Conservation (phyloP, 2,113 vertebrate genomes). For the Phaethornis superciliosus region DNA sequence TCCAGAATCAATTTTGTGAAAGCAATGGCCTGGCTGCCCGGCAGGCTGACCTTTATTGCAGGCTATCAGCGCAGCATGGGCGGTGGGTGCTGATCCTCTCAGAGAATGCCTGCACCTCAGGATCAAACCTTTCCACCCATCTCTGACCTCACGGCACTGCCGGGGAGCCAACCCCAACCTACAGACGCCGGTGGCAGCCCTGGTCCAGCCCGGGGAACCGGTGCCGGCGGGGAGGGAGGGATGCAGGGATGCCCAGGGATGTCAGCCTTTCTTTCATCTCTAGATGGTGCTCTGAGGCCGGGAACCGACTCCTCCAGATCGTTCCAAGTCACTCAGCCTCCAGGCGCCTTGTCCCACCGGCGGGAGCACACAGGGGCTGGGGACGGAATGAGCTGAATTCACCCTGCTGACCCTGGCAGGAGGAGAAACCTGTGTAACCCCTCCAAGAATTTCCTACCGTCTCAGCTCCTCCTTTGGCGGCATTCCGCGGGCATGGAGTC, state of each 20-base stretch:
- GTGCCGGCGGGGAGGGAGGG: no score
- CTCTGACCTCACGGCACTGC: neutral
- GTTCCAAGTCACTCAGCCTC: neutral
- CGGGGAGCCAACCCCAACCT: neutral
- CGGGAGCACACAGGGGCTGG: accelerated
- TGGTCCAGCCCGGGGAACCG: neutral
- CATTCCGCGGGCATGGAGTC: neutral
- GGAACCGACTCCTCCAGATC: neutral
- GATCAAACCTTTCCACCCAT: neutral
- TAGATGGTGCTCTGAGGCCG: constrained; percentile 66
- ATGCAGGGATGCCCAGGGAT: neutral
- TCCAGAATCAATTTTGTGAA: neutral
- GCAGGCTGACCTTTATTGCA: neutral
- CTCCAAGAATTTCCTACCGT: neutral
- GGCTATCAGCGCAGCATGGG: accelerated
- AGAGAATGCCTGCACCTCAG: neutral
- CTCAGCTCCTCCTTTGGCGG: neutral
- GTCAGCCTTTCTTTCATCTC: constrained; percentile 16
- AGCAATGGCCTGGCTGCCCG: neutral
- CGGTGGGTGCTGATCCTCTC: neutral
- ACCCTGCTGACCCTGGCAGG: accelerated
- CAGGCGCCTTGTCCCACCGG: neutral
- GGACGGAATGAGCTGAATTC: neutral
- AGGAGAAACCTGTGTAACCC: neutral
- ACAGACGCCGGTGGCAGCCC: neutral